These are phyloP conservation scores for Dysidea cf. avara DNA, from an alignment of 37 sponge, comb jelly and placozoan species.

Conservation along the genomic window DNA sequence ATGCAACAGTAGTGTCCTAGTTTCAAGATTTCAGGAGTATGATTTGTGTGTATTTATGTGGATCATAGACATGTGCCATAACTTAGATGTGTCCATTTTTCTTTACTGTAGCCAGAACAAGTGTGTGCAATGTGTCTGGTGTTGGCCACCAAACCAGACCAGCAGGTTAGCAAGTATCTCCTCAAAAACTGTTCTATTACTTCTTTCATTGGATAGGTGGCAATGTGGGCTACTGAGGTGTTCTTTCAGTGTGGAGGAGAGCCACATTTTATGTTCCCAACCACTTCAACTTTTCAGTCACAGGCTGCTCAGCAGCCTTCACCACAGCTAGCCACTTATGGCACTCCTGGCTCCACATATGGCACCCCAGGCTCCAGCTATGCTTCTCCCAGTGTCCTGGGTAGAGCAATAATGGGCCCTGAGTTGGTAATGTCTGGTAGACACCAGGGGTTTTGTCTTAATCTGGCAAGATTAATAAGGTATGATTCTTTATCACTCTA, in stretches of 20 bases:
- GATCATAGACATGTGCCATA: background rate
- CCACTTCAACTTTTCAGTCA: slow-evolving; percentile 8
- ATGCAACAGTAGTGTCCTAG: background rate
- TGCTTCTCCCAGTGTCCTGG: slow-evolving; percentile 63
- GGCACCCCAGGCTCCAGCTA: background rate
- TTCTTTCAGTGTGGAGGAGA: slow-evolving; percentile 96
- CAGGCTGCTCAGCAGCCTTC: background rate
- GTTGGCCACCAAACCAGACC: slow-evolving; percentile 68
- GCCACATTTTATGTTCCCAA: slow-evolving; percentile 71
- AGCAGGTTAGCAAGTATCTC: slow-evolving; percentile 36
- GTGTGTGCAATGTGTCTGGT: slow-evolving; percentile 92
- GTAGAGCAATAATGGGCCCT: slow-evolving; percentile 81
- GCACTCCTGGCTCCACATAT: background rate
- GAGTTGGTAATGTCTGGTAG: slow-evolving; percentile 85
- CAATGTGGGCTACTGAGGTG: slow-evolving; percentile 72
- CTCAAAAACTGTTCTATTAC: background rate
- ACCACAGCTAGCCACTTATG: background rate
- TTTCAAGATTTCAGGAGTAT: background rate
- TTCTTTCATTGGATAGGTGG: slow-evolving; percentile 29
- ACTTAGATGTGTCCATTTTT: background rate
- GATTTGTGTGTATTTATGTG: background rate
- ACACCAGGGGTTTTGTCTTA: slow-evolving; percentile 81
- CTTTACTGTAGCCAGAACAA: slow-evolving; percentile 51
- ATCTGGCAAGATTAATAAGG: slow-evolving; percentile 77
- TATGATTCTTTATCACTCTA: no score